Conservation (phyloP, 1,140 invertebrate species). For the Lucilia cuprina region DNA sequence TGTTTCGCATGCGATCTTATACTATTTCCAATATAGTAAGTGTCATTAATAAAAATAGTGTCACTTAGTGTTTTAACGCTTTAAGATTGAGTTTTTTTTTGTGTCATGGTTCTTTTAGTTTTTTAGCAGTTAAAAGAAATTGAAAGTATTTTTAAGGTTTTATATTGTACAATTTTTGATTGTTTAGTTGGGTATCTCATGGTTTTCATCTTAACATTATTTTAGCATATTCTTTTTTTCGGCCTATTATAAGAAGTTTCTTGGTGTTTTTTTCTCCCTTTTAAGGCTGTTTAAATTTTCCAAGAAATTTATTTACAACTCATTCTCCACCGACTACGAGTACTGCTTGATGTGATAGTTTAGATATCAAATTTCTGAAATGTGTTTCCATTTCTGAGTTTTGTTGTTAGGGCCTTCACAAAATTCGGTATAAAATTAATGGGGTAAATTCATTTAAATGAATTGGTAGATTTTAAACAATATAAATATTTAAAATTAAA, state of each 20-base stretch:
- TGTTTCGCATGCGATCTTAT: too few species aligned
- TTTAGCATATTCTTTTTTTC: background rate
- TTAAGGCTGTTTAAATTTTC: background rate
- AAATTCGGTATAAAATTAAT: background rate
- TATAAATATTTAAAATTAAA: background rate
- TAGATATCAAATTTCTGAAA: constrained; percentile 4
- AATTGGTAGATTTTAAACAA: background rate
- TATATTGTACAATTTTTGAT: too few species aligned
- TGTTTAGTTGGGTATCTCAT: background rate
- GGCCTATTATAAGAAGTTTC: background rate
- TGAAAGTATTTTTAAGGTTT: too few species aligned
- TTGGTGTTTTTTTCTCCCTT: background rate
- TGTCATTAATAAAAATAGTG: too few species aligned
- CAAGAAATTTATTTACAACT: background rate
- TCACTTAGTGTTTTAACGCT: too few species aligned
- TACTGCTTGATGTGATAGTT: background rate
- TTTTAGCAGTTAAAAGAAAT: too few species aligned
- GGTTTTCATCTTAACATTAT: background rate
- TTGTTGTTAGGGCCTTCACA: background rate
- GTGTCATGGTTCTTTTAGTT: too few species aligned
- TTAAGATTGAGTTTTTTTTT: too few species aligned
- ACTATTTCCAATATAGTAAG: too few species aligned
- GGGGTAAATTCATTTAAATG: background rate
- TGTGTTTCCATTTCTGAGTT: background rate
- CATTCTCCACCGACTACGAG: background rate